Evolutionary conservation across 2,888 invertebrate species (phyloP).

Genomic region (Deroplatys truncata): DNA sequence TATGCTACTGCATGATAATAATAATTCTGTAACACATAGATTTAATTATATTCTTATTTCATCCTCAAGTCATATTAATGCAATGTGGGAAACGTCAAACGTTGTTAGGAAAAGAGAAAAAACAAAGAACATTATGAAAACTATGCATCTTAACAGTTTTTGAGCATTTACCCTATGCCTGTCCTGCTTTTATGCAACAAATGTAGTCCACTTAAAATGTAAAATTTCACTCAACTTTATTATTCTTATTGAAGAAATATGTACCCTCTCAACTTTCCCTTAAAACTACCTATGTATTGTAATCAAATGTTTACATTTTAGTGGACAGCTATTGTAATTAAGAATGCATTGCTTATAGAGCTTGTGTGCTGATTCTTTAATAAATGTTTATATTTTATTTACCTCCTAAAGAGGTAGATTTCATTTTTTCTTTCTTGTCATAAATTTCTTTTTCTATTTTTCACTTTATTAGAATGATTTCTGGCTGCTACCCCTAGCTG

Average conservation of each 20-base stretch:
- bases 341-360: background rate
- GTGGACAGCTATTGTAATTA: background rate
- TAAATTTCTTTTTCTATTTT: constrained; percentile 17
- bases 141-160: background rate
- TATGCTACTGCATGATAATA: too few relatives aligned
- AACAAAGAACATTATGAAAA: background rate
- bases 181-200: background rate
- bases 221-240: background rate
- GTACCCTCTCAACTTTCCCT: background rate
- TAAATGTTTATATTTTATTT: constrained; percentile 4
- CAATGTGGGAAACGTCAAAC: too few relatives aligned
- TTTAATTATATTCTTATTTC: too few relatives aligned
- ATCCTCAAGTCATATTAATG: too few relatives aligned
- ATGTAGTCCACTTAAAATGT: background rate
- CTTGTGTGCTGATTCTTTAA: background rate
- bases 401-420: constrained; percentile 11
- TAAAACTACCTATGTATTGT: background rate
- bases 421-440: background rate
- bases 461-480: constrained; percentile 27
- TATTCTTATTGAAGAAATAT: background rate
- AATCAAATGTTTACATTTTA: background rate
- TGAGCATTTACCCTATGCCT: background rate
- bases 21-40: too few relatives aligned
- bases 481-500: background rate
- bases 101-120: background rate